Percentiles rank a stretch among this genome's conserved stretches.
Conservation (phyloP, 1,140 invertebrate genomes). For the Samia ricini region DNA sequence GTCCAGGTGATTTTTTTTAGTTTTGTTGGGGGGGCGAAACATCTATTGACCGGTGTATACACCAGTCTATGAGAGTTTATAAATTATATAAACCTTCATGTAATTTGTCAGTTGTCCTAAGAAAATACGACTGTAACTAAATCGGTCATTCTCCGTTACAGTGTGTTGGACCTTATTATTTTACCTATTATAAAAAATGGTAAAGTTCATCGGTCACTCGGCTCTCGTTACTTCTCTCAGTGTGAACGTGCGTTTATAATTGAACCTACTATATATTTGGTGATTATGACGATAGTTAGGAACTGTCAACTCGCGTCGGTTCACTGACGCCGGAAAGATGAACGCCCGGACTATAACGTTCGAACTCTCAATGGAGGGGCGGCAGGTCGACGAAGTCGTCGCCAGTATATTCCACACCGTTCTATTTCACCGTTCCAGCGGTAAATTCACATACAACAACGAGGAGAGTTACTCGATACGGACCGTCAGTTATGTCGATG, state of each 20-base stretch:
- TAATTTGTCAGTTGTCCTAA: no score
- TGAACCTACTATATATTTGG: conserved; percentile 14
- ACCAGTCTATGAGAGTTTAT: no score
- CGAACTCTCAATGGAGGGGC: conserved; percentile 93
- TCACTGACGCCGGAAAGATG: conserved; percentile 80
- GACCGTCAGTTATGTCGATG: conserved; percentile 95
- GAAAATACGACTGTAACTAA: conserved; percentile 32
- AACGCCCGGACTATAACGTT: conserved; percentile 93
- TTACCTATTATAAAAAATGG: conserved; percentile 57
- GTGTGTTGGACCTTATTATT: conserved; percentile 64
- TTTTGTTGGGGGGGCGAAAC: no score
- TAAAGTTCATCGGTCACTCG: conserved; percentile 30
- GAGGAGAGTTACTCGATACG: conserved; percentile 97
- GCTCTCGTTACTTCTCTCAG: conserved; percentile 17
- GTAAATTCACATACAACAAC: conserved; percentile 96
- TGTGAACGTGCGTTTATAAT: conserved; percentile 32
- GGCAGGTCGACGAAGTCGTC: conserved; percentile 96
- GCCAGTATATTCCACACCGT: conserved; percentile 97
- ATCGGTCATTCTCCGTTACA: conserved; percentile 68
- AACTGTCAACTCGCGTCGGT: conserved; percentile 31
- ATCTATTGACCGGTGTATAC: no score
- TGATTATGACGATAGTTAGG: conserved; percentile 52
- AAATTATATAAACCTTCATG: no score
- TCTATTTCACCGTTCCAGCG: conserved; percentile 94
- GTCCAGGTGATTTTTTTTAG: no score